A percentile compares a stretch with the other conserved stretches of the same genome.
Conservation (phyloP, 2,113 vertebrate species). For the Perca flavescens region DNA sequence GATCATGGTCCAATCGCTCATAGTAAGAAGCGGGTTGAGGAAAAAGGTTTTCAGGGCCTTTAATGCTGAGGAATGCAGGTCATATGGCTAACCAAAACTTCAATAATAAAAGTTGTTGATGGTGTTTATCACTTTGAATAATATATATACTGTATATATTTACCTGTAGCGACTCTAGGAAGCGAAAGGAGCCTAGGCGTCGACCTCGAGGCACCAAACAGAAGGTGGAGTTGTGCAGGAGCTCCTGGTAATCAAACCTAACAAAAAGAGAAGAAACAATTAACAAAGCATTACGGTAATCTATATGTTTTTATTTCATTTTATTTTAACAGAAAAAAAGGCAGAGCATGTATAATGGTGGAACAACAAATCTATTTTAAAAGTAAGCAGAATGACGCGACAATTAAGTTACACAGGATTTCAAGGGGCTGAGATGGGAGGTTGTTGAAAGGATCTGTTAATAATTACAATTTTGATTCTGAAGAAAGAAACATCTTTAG, state of each 20-base stretch:
- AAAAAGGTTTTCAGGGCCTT: not conserved
- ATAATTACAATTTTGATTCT: no score
- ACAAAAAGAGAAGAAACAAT: slow-evolving; percentile 6
- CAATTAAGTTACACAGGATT: not conserved
- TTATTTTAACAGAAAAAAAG: not conserved
- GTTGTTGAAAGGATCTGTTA: no score
- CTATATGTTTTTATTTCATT: not conserved
- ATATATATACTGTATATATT: not conserved
- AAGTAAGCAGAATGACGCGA: no score
- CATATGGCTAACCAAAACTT: not conserved
- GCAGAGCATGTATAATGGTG: no score
- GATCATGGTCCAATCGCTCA: not conserved
- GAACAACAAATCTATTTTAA: no score
- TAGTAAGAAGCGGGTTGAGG: not conserved
- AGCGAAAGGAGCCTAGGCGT: slow-evolving; percentile 86
- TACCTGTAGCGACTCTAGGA: slow-evolving; percentile 93
- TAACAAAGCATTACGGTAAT: not conserved
- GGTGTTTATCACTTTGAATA: not conserved
- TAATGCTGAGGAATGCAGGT: not conserved
- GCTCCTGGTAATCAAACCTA: slow-evolving; percentile 88
- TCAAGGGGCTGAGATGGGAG: no score
- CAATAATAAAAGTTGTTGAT: not conserved
- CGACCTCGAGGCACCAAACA: slow-evolving; percentile 91
- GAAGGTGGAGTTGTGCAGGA: slow-evolving; percentile 93
- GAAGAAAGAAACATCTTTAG: not conserved